Evolutionary conservation across 1,140 invertebrate species (phyloP), one percentile per base, ranked within the genome.

Genomic region (Ostrea edulis): DNA sequence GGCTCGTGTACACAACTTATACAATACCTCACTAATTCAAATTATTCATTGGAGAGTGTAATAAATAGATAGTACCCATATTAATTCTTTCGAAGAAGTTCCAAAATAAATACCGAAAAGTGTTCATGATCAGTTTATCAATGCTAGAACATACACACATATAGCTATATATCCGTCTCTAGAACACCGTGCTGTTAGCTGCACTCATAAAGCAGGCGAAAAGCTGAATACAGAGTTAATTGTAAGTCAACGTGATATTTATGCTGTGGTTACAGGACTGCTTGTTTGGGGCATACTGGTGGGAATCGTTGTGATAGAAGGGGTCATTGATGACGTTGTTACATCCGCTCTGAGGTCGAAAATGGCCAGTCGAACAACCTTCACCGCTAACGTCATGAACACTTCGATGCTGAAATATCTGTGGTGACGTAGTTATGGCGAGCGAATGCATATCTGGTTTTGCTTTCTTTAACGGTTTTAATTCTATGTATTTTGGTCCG

Each of bases 191-290:
- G 35, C 35, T 44, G 35, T 44, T 44, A 2, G 35, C 35, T 44
- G 35, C 2, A 44, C 35, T 44, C 35, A 44, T 44, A 44, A 44
- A 44, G 35, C 2, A 44, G 35, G 5, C 35, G 35, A 44, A 44
- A 44, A 44, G 35, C 35, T 44, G 5, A 44, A 44, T 44, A 2
- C 35, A 44, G 22, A 83, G 1, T 83, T 84, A 94, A 68, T 93
- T 94, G 82, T 94, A 94, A n/a, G 92, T 93, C 12, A 94, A 87
- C 14, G 93, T 94, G 20, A 94, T 94, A 86, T 94, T 94, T 20
- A 94, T 94, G 82, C 93, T 94, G 82, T 93, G 92, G 87, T 93
- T 94, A 85, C 93, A 92, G 12, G 89, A 90, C 22, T 87, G 90
- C 52, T 92, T 91, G 53, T 68, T 62, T 29, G 44, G 87, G 82